phyloP scores from a whole-genome alignment of 2,888 invertebrate genomes.

The Lottia scabra region DNA sequence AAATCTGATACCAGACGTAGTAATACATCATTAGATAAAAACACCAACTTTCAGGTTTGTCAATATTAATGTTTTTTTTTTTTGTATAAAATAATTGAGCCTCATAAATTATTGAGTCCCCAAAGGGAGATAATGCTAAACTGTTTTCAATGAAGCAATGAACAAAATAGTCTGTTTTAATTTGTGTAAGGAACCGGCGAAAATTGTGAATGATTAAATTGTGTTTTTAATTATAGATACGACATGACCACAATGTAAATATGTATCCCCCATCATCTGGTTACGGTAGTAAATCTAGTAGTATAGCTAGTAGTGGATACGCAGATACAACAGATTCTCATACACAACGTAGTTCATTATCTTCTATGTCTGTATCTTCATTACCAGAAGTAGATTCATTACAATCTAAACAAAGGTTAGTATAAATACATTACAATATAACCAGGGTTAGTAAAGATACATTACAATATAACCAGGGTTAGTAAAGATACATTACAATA shows the following conservation, averaged over 20 bases:
- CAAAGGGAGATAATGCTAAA: too few relatives aligned
- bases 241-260: not conserved
- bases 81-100: too few relatives aligned
- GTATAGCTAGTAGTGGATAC: constrained; percentile 29
- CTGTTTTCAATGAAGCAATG: too few relatives aligned
- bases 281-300: constrained; percentile 21
- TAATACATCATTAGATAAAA: constrained; percentile 13
- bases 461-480: too few relatives aligned
- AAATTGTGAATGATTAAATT: too few relatives aligned
- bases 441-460: too few relatives aligned
- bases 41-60: not conserved
- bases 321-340: constrained; percentile 35
- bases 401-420: constrained; percentile 50
- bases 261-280: constrained; percentile 1
- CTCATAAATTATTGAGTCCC: too few relatives aligned
- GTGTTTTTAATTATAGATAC: not conserved
- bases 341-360: constrained; percentile 42
- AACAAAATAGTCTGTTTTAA: too few relatives aligned
- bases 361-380: constrained; percentile 46
- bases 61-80: not conserved
- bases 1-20: constrained; percentile 22
- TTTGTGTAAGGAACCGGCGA: too few relatives aligned
- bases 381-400: constrained; percentile 41
- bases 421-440: not conserved
- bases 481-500: too few relatives aligned